Percentiles rank a stretch among this genome's conserved stretches.
Conservation (phyloP, 1,140 invertebrate species). For the Ridgeia piscesae region DNA sequence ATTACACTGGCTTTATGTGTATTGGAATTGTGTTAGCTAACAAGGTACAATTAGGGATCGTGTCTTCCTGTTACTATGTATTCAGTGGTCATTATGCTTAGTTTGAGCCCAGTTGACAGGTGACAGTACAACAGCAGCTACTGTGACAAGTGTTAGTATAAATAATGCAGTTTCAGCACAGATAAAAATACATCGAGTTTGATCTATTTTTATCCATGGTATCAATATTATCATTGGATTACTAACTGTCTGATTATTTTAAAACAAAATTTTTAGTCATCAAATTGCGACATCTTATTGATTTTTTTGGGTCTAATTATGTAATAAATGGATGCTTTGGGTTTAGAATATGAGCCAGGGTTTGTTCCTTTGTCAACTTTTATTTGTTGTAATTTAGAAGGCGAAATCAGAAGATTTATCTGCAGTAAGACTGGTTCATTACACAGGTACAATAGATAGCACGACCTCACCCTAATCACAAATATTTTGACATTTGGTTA, state of each 20-base stretch:
- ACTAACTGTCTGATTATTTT: not conserved
- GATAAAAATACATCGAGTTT: not conserved
- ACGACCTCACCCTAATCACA: not conserved
- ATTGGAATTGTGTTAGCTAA: not conserved
- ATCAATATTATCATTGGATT: not conserved
- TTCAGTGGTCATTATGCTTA: not conserved
- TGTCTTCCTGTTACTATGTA: not conserved
- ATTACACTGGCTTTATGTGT: not conserved
- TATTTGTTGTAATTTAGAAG: too few relatives aligned
- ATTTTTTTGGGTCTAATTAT: too few relatives aligned
- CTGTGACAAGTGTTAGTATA: not conserved
- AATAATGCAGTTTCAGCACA: not conserved
- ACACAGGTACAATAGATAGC: not conserved
- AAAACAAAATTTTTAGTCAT: too few relatives aligned
- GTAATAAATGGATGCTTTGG: too few relatives aligned
- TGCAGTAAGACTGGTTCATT: not conserved
- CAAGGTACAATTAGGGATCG: not conserved
- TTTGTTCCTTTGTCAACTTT: too few relatives aligned
- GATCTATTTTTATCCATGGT: not conserved
- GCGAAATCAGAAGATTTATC: too few relatives aligned
- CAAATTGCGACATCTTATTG: too few relatives aligned
- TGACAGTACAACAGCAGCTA: too few relatives aligned
- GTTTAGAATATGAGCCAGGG: too few relatives aligned
- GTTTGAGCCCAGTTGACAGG: not conserved
- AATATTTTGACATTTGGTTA: not conserved